Percentiles rank a stretch among this genome's conserved stretches.
Evolutionary conservation across 2,888 invertebrate genomes (phyloP).

Genomic region (Melanophora roralis): DNA sequence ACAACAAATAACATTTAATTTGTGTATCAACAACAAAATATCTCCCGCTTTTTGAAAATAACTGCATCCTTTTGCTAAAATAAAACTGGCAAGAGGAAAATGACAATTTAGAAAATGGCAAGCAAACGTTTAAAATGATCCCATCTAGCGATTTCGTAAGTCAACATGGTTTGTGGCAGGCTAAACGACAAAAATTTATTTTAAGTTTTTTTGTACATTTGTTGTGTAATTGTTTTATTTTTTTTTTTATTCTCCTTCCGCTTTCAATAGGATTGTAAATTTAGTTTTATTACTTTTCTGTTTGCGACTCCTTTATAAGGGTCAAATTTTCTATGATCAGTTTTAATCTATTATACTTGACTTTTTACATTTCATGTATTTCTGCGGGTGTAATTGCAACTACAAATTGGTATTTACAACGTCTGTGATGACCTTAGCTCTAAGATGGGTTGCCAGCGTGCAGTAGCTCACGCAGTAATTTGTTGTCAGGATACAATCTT

Average conservation of each 20-base stretch:
- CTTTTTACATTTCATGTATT: background rate
- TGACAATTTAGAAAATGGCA: slow-evolving; percentile 56
- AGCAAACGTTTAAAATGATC: slow-evolving; percentile 56
- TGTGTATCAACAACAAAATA: slow-evolving; percentile 66
- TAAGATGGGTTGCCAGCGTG: slow-evolving; percentile 59
- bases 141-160: slow-evolving; percentile 58
- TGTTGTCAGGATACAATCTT: slow-evolving; percentile 52
- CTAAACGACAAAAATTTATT: slow-evolving; percentile 35
- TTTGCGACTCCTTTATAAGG: slow-evolving; percentile 39
- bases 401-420: slow-evolving; percentile 15
- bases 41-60: slow-evolving; percentile 50
- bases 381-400: background rate
- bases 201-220: slow-evolving; percentile 30
- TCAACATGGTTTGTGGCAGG: slow-evolving; percentile 56
- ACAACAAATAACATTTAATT: slow-evolving; percentile 67
- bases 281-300: slow-evolving; percentile 50
- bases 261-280: slow-evolving; percentile 48
- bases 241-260: background rate
- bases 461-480: slow-evolving; percentile 63
- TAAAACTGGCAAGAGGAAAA: slow-evolving; percentile 43
- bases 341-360: slow-evolving; percentile 53
- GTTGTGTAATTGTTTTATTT: slow-evolving; percentile 54
- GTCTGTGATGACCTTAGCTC: slow-evolving; percentile 54
- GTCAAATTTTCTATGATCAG: slow-evolving; percentile 60
- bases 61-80: slow-evolving; percentile 32